These are phyloP conservation scores for Thamnophis elegans DNA, from an alignment of 2,797 vertebrate genomes.

Conservation along the genomic window DNA sequence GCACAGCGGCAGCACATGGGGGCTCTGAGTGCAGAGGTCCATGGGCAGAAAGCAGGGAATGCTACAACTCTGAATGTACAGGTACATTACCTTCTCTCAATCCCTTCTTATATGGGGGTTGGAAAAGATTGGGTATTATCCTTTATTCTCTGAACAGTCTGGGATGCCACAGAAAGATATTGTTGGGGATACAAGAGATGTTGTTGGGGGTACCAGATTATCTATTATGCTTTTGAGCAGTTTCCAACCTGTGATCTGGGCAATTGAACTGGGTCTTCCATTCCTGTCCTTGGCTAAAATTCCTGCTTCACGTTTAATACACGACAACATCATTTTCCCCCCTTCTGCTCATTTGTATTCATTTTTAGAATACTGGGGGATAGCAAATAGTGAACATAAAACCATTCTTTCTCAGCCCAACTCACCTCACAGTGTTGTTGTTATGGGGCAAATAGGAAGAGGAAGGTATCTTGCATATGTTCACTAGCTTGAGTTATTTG, in stretches of 20 bases:
- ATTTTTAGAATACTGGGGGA: background rate
- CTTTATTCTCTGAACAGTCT: background rate
- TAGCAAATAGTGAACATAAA: background rate
- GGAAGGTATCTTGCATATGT: background rate
- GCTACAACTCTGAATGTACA: constrained; percentile 95
- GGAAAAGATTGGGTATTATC: background rate
- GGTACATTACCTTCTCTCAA: constrained; percentile 71
- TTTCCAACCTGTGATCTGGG: background rate
- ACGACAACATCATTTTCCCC: background rate
- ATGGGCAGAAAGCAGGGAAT: constrained; percentile 98
- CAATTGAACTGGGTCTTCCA: background rate
- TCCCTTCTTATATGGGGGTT: background rate
- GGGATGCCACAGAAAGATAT: background rate
- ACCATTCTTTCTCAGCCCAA: background rate
- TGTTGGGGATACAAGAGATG: background rate
- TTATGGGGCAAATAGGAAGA: background rate
- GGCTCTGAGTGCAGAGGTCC: constrained; percentile 97
- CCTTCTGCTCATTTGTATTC: background rate
- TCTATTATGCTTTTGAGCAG: background rate
- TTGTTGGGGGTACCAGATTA: background rate
- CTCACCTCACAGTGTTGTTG: background rate
- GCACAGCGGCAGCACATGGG: constrained; percentile 92
- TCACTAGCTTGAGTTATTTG: background rate
- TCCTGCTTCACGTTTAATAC: background rate
- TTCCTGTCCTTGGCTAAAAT: background rate